A percentile compares a stretch with the other conserved stretches of the same genome.
phyloP scores from a whole-genome alignment of 2,113 vertebrate genomes.

The Hippocampus mohnikei region DNA sequence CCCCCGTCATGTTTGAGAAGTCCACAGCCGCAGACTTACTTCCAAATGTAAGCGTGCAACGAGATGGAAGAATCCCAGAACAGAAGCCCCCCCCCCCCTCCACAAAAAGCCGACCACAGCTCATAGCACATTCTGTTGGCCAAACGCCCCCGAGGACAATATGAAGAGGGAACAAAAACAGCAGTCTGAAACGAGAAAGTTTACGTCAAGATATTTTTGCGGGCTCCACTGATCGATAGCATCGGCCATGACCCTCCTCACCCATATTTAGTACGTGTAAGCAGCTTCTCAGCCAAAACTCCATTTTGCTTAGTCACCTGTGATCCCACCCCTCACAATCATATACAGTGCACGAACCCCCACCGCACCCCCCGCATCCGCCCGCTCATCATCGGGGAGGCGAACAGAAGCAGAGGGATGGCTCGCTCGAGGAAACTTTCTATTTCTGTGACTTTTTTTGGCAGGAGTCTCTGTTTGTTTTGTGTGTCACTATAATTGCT shows the following conservation, averaged over 20 bases:
- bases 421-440: conserved; percentile 54
- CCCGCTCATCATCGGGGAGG: conserved; percentile 23
- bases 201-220: background rate
- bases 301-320: no score
- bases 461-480: conserved; percentile 16
- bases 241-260: no score
- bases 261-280: no score
- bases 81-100: background rate
- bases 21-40: background rate
- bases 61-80: background rate
- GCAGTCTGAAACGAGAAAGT: background rate
- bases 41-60: background rate
- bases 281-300: no score
- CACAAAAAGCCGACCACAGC: background rate
- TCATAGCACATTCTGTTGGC: background rate
- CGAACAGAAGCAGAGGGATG: conserved; percentile 59
- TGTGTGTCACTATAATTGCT: conserved; percentile 5
- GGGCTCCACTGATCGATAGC: background rate
- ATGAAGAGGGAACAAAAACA: background rate
- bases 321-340: conserved; percentile 20
- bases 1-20: background rate
- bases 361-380: no score
- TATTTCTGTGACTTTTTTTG: conserved; percentile 14
- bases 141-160: background rate
- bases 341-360: conserved; percentile 4